Evolutionary conservation across 2,888 invertebrate species (phyloP).

Genomic region (Xestoiulus laeticollis): DNA sequence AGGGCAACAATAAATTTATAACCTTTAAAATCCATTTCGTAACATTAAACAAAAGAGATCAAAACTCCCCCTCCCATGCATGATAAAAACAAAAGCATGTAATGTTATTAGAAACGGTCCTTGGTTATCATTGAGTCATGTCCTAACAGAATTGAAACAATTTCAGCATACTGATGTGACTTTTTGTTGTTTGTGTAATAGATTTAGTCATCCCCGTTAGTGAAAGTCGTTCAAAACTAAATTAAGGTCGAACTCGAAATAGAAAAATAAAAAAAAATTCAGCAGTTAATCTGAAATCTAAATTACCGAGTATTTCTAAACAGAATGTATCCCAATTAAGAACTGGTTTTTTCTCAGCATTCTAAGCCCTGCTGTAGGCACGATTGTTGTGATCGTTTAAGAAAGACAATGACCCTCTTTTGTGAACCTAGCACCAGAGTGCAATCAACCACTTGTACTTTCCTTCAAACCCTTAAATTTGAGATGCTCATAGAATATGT

Average conservation of each 20-base stretch:
- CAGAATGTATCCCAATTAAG: slow-evolving; percentile 39
- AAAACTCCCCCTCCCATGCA: not conserved
- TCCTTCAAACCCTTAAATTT: not conserved
- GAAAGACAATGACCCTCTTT: slow-evolving; percentile 28
- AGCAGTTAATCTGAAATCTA: slow-evolving; percentile 12
- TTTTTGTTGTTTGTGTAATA: not conserved
- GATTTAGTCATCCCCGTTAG: not conserved
- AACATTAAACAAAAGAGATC: not conserved
- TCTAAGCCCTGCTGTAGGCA: slow-evolving; percentile 3
- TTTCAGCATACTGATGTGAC: not conserved
- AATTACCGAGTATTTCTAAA: not conserved
- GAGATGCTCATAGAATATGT: slow-evolving; percentile 24
- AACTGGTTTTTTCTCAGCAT: not conserved
- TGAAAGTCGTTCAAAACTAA: not conserved
- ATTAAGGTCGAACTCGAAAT: not conserved
- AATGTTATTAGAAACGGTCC: not conserved
- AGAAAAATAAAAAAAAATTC: not conserved
- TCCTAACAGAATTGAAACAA: not conserved
- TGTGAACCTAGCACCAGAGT: not conserved
- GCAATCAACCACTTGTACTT: slow-evolving; percentile 34
- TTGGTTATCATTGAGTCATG: not conserved
- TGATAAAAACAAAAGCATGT: not conserved
- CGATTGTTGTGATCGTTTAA: not conserved
- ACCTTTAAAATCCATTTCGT: not conserved
- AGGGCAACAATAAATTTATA: too few species aligned